Conservation (phyloP, 2,113 vertebrate genomes). For the Rhea pennata region DNA sequence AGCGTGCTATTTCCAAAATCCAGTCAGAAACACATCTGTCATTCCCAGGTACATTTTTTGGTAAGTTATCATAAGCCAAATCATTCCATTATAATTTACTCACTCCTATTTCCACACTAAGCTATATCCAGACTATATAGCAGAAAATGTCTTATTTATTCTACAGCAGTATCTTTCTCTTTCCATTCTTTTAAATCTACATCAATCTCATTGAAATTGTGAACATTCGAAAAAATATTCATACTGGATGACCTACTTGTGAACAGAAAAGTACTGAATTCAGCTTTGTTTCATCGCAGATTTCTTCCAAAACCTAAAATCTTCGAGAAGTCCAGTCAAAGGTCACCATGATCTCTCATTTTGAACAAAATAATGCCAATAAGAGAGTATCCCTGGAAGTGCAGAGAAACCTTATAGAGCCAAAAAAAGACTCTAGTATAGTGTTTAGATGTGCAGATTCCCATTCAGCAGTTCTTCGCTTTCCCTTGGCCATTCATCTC, state of each 20-base stretch:
- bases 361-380: neutral
- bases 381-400: neutral
- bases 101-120: neutral
- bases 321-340: neutral
- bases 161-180: neutral
- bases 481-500: neutral
- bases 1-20: neutral
- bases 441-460: neutral
- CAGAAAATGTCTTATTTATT: neutral
- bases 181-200: neutral
- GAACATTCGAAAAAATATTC: neutral
- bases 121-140: neutral
- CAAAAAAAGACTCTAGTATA: neutral
- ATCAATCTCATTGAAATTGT: neutral
- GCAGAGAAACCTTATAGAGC: neutral
- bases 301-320: neutral
- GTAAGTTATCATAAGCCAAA: neutral
- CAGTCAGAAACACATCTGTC: neutral
- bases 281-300: neutral
- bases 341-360: neutral
- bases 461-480: neutral
- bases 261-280: neutral
- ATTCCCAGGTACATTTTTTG: neutral
- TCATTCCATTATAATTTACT: neutral
- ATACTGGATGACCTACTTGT: accelerated